These are phyloP conservation scores for Catocala nupta DNA, from an alignment of 2,888 invertebrate genomes.

Conservation along the genomic window DNA sequence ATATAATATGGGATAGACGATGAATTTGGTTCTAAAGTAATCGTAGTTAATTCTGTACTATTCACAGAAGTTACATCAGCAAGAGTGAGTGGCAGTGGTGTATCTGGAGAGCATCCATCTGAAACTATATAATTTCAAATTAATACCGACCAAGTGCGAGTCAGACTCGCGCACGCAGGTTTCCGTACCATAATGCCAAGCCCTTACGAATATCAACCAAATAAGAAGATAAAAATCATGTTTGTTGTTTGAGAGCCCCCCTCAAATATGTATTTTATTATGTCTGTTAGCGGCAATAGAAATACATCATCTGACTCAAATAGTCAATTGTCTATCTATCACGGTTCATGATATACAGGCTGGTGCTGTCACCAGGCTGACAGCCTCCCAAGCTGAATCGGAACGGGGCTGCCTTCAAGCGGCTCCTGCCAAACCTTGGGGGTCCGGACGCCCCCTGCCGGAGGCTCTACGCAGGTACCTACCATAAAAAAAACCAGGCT, in stretches of 20 bases:
- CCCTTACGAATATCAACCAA: slow-evolving; percentile 14
- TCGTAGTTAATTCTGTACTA: slow-evolving; percentile 22
- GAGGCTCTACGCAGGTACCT: too few relatives aligned
- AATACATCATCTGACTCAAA: slow-evolving; percentile 1
- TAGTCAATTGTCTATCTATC: too few relatives aligned
- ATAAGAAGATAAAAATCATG: slow-evolving; percentile 7
- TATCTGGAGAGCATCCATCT: slow-evolving; percentile 10
- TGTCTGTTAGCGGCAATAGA: slow-evolving; percentile 2
- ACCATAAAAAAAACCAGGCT: too few relatives aligned
- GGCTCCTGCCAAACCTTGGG: too few relatives aligned
- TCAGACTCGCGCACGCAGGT: slow-evolving; percentile 10
- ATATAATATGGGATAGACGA: slow-evolving; percentile 18
- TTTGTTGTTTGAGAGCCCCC: slow-evolving; percentile 9
- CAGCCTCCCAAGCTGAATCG: too few relatives aligned
- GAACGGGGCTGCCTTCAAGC: too few relatives aligned
- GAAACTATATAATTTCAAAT: slow-evolving; percentile 6
- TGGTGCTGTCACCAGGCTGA: too few relatives aligned
- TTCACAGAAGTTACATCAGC: slow-evolving; percentile 16
- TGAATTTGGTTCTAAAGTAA: slow-evolving; percentile 21
- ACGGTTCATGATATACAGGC: too few relatives aligned
- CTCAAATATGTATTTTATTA: slow-evolving; percentile 9
- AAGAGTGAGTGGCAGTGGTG: slow-evolving; percentile 12
- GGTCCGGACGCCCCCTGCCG: too few relatives aligned
- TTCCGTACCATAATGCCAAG: slow-evolving; percentile 17
- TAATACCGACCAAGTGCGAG: slow-evolving; percentile 3